Conservation (phyloP, 1,140 invertebrate species). For the Psix sp. region DNA sequence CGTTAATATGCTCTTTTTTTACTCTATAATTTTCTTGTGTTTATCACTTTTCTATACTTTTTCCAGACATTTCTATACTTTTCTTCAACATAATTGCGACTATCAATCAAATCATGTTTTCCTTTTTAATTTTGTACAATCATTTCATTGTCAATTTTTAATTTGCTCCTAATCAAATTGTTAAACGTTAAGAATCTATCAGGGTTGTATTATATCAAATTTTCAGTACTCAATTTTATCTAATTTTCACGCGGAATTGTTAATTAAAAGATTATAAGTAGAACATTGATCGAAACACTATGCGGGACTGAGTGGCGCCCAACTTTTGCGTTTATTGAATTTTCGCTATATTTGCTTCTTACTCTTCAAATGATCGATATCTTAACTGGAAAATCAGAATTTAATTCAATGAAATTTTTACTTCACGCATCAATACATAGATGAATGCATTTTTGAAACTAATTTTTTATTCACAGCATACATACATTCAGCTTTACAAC, state of each 20-base stretch:
- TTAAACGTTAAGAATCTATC: too few relatives aligned
- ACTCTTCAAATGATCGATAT: neutral
- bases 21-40: conserved; percentile 26
- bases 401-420: too few relatives aligned
- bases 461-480: too few relatives aligned
- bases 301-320: conserved; percentile 16
- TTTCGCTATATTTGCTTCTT: neutral
- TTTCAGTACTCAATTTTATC: neutral
- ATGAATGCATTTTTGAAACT: too few relatives aligned
- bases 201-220: too few relatives aligned
- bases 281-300: conserved; percentile 14
- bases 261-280: conserved; percentile 26
- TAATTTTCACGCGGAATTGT: conserved; percentile 26
- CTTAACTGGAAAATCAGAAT: too few relatives aligned
- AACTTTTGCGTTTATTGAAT: conserved; percentile 2
- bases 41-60: conserved; percentile 15
- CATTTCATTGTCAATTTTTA: neutral
- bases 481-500: too few relatives aligned
- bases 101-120: neutral
- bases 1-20: conserved; percentile 27
- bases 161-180: too few relatives aligned
- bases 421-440: too few relatives aligned
- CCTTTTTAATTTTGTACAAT: neutral
- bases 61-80: conserved; percentile 9
- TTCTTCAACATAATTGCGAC: neutral